Percentiles rank a stretch among this genome's conserved stretches.
phyloP scores from a whole-genome alignment of 2,113 vertebrate genomes.

The Nansenia antarctica region DNA sequence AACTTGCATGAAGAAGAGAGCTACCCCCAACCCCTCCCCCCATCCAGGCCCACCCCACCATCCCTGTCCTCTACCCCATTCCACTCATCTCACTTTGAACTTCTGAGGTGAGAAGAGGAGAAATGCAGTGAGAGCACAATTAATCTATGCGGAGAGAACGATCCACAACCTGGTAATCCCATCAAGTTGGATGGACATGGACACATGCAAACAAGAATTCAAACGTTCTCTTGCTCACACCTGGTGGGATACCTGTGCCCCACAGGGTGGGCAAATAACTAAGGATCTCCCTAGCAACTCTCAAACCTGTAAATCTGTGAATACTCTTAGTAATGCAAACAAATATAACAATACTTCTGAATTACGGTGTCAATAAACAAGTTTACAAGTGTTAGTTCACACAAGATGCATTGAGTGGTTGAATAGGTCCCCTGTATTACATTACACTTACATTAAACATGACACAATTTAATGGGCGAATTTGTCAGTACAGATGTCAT shows the following conservation, averaged over 20 bases:
- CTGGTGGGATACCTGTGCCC: conserved; percentile 30
- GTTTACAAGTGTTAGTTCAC: not conserved
- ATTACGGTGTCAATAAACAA: not conserved
- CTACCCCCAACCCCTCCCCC: not conserved
- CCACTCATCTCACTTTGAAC: conserved; percentile 64
- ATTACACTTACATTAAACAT: not conserved
- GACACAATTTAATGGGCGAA: no score
- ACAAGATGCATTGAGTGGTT: not conserved
- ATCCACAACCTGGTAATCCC: conserved; percentile 49
- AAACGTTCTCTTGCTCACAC: conserved; percentile 38
- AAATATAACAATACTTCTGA: not conserved
- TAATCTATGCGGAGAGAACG: conserved; percentile 58
- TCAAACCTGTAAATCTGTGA: not conserved
- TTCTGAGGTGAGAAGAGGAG: conserved; percentile 51
- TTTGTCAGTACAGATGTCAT: not conserved
- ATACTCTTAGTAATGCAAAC: not conserved
- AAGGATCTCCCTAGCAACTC: not conserved
- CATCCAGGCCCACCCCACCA: conserved; percentile 28
- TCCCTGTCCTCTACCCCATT: not conserved
- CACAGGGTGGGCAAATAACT: not conserved
- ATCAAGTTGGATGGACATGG: conserved; percentile 44
- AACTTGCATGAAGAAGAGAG: not conserved
- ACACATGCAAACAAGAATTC: conserved; percentile 49
- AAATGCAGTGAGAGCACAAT: conserved; percentile 38
- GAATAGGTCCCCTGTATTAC: not conserved